phyloP scores from a whole-genome alignment of 2,797 vertebrate genomes.

The Threskiornis aethiopicus region DNA sequence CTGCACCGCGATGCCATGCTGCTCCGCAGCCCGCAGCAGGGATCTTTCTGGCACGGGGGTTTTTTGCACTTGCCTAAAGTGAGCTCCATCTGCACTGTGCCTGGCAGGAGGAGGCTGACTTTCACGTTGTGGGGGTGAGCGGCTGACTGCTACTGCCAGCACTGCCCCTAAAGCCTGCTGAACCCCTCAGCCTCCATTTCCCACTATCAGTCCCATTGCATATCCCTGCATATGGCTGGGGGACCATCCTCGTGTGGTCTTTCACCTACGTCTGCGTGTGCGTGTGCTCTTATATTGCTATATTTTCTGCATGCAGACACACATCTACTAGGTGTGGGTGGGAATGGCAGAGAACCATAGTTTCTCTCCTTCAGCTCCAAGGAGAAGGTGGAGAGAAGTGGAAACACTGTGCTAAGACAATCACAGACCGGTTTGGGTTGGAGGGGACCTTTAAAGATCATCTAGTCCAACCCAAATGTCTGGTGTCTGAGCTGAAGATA shows the following conservation, averaged over 20 bases:
- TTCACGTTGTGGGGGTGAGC: accelerated
- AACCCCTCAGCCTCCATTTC: background rate
- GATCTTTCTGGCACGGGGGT: accelerated
- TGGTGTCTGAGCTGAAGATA: background rate
- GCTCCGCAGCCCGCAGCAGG: background rate
- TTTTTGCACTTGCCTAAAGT: background rate
- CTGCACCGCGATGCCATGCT: accelerated
- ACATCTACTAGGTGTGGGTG: background rate
- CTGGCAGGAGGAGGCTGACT: background rate
- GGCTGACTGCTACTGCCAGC: background rate
- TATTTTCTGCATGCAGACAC: background rate
- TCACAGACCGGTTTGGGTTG: background rate
- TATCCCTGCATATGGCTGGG: background rate
- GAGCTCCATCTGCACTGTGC: background rate
- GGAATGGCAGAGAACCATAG: background rate
- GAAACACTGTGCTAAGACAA: background rate
- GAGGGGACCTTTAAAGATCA: background rate
- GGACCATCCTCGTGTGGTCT: background rate
- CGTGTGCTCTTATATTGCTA: background rate
- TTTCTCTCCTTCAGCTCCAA: background rate
- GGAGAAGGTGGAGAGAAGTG: background rate
- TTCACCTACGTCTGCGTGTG: accelerated
- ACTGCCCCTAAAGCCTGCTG: background rate
- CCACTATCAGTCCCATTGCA: background rate
- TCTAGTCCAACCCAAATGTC: background rate